Base-by-base conservation (phyloP, 2,797 vertebrate genomes). In the Gobionotothen gibberifrons region DNA sequence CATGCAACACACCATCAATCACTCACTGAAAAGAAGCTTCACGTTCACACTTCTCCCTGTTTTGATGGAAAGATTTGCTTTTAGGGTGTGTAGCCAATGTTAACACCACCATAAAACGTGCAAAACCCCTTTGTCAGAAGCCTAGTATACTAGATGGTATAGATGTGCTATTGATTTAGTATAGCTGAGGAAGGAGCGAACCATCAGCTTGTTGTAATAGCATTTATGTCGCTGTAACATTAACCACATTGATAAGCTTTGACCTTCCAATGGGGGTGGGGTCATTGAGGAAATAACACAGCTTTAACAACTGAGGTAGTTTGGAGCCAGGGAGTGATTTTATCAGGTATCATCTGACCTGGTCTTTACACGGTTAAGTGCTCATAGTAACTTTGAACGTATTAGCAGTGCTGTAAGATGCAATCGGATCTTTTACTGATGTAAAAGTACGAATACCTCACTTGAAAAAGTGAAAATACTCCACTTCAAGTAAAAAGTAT, bases 1-100 rank as follows among this genome's bases (percentile, higher is more conserved):
- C 84, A 90, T n/a, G 89, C 80, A 86, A 79, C 74, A 71, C 67
- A 67, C 52, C 83, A 88, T 93, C 84, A 85, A 75, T 93, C 90
- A 87, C 64, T 78, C 65, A n/a, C 49, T 87, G 84, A 87, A 90
- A 85, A 80, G 83, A 84, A 11, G 22, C 68, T 58, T 79, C 81
- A 32, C 16, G 13, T 64, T 82, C 74, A 67, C 74, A 79, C 81
- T 57, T 83, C 60, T 68, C 54, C 47, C 52, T 52, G 54, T 79
- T 81, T 62, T 78, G 77, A 80, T 74, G 72, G 65, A 78, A 65
- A 82, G 65, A 87, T 87, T 86, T 82, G 74, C 69, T 89, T 85
- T 85, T 19, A 68, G 77, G 75, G 57, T 5, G 13, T 76, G 62
- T 54, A 65, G 72, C 71, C 60, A 64, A 46, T 69, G 70, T 83